These are phyloP conservation scores for Rhinichthys osculus DNA, from an alignment of 2,797 vertebrate genomes.

Conservation along the genomic window DNA sequence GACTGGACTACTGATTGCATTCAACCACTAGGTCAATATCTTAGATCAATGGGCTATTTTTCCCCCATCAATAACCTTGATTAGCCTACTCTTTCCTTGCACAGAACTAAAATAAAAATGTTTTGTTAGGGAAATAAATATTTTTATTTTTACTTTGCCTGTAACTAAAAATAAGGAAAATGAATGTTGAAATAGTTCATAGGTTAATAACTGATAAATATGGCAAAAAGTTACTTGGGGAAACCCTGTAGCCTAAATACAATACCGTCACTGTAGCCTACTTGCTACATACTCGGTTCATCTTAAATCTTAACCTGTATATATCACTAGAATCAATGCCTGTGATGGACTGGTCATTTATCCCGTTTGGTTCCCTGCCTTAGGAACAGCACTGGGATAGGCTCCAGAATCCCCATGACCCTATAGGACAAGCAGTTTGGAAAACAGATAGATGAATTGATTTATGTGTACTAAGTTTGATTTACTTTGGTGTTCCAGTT, in stretches of 20 bases:
- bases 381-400: neutral
- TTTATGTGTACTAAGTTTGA: neutral
- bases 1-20: slow-evolving; percentile 1
- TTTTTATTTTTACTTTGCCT: neutral
- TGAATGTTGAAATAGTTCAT: neutral
- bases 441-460: neutral
- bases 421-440: neutral
- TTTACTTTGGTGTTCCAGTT: neutral
- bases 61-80: slow-evolving; percentile 2
- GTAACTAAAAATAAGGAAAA: neutral
- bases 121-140: neutral
- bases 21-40: neutral
- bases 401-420: neutral
- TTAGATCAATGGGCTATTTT: neutral
- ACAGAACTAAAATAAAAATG: neutral
- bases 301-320: neutral
- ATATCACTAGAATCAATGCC: neutral
- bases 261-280: too few relatives aligned
- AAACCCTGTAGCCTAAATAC: too few relatives aligned
- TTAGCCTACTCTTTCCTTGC: neutral
- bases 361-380: neutral
- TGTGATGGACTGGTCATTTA: neutral
- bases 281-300: neutral
- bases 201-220: neutral
- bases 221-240: neutral